Base-by-base conservation (phyloP, 92 coral and sea anemone genomes). In the Desmophyllum pertusum region DNA sequence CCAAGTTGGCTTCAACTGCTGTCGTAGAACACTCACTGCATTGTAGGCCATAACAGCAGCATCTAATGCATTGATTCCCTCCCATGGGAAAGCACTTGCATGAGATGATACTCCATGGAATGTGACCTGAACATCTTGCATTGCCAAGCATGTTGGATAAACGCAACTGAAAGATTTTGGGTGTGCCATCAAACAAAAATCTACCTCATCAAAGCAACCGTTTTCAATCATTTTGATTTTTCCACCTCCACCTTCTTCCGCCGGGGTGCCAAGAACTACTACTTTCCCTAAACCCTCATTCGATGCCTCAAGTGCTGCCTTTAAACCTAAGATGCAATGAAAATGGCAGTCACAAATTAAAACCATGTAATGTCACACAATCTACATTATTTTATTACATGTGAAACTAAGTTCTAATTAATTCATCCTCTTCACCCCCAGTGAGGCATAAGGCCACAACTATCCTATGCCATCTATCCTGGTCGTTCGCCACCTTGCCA, bases 31-130 rank as follows among this genome's bases (percentile, higher is more conserved):
- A 81, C 99, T 94, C 33, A 96, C 42, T 75, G 85, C 89, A 86
- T 75, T 94, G 86, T 96, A 96, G 0, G 99, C 99, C 81, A 86
- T 81, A 7, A 96, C 93, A 8, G 97, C 99, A 50, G 99, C 99
- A 90, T 96, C 99, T 40, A 96, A 81, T 1, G 99, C 98, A 89
- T 94, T 96, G 15, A 90, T 55, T 21, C 99, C 98, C 61, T 92
- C 98, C 98, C 98, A 96, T 31, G 98, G 98, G 45, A 90, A 95
- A 50, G 98, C 98, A 0, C 95, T 94, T 21, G 98, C 99, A 94
- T 96, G 98, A 1, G 99, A 83, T 1, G 96, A 90, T 37, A 86
- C 84, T 11, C 98, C 99, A 25, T 78, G 88, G 80, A 83, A 96
- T 1, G 93, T 86, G 3, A 94, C 92, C 3, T 64, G 70, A 40